These are phyloP conservation scores for Alloscopus bannaensis DNA, from an alignment of 2,888 invertebrate species.

Conservation along the genomic window DNA sequence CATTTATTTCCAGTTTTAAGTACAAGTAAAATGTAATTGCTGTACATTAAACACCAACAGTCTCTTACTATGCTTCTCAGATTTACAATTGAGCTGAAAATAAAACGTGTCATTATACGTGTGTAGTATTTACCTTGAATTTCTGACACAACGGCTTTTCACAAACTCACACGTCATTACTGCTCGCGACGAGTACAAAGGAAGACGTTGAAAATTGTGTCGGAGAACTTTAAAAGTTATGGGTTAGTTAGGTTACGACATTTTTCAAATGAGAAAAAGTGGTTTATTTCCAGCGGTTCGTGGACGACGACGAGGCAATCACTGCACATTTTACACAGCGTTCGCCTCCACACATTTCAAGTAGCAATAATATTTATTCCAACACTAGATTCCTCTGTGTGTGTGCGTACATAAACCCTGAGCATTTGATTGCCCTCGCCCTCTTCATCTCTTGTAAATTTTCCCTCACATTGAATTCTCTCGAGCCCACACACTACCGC, in stretches of 20 bases:
- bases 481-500: background rate
- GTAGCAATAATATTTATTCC: background rate
- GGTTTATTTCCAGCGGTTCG: constrained; percentile 15
- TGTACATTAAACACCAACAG: background rate
- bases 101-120: background rate
- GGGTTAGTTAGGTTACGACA: constrained; percentile 45
- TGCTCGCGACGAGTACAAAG: background rate
- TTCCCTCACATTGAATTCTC: background rate
- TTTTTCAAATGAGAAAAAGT: constrained; percentile 42
- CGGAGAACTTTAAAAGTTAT: constrained; percentile 42
- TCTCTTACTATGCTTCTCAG: background rate
- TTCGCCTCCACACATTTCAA: background rate
- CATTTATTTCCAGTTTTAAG: no score
- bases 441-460: constrained; percentile 17
- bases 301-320: background rate
- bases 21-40: no score
- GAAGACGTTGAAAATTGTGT: constrained; percentile 14
- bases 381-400: background rate
- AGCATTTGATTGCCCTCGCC: constrained; percentile 62
- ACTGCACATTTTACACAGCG: no score
- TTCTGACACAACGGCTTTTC: constrained; percentile 13
- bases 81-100: no score
- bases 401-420: constrained; percentile 46
- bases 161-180: constrained; percentile 19
- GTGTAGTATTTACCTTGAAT: constrained; percentile 26